phyloP scores from a whole-genome alignment of 2,113 vertebrate species.

The Porphyrio hochstetteri region DNA sequence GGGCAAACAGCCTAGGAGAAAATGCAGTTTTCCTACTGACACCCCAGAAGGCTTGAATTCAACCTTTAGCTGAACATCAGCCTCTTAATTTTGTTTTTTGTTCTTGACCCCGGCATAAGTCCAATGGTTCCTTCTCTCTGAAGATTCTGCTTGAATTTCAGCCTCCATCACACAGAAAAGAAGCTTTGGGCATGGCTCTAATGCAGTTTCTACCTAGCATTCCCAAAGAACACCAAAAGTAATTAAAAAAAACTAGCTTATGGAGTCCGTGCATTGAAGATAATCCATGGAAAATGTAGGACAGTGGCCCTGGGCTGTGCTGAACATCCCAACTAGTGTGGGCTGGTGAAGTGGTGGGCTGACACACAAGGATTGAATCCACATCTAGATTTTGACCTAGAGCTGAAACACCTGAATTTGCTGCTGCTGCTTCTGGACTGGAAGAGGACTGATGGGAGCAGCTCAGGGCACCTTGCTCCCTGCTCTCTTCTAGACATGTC shows the following conservation, averaged over 20 bases:
- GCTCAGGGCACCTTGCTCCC: not conserved
- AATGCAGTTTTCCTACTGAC: rapidly evolving
- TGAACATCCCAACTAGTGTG: not conserved
- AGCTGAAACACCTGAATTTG: not conserved
- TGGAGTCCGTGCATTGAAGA: not conserved
- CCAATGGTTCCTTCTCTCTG: not conserved
- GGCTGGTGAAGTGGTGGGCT: not conserved
- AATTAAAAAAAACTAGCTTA: not conserved
- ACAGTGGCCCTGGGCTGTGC: not conserved
- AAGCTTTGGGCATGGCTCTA: not conserved
- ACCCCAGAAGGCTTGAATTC: not conserved
- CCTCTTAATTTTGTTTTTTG: not conserved
- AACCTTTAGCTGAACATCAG: not conserved
- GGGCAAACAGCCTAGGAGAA: not conserved
- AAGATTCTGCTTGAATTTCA: not conserved
- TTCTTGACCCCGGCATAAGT: not conserved
- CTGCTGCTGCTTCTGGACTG: not conserved
- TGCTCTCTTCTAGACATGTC: not conserved
- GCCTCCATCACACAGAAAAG: not conserved
- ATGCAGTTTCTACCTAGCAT: not conserved
- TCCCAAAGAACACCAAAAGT: not conserved
- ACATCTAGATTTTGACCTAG: not conserved
- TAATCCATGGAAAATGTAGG: not conserved
- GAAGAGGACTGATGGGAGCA: not conserved
- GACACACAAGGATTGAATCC: not conserved